A percentile compares a stretch with the other conserved stretches of the same genome.
Evolutionary conservation across 2,888 invertebrate genomes (phyloP).

Genomic region (Acleris literana): DNA sequence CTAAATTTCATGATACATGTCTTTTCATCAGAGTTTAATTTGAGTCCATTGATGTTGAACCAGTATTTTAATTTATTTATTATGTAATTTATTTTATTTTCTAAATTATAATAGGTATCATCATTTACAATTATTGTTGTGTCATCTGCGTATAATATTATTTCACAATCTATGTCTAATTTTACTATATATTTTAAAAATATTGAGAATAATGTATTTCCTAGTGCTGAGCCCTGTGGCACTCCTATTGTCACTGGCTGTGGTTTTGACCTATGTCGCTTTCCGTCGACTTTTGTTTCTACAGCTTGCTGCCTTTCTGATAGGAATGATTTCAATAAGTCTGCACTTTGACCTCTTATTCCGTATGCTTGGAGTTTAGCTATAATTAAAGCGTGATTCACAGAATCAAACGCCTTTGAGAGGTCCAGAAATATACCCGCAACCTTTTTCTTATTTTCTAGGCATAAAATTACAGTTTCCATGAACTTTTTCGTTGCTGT

Average conservation of each 20-base stretch:
- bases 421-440: no score
- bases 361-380: neutral
- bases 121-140: conserved; percentile 5
- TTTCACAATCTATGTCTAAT: conserved; percentile 3
- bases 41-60: neutral
- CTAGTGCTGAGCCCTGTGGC: conserved; percentile 7
- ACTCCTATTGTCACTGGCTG: neutral
- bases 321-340: neutral
- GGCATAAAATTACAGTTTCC: no score
- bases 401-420: no score
- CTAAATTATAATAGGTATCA: neutral
- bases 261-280: no score
- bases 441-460: no score
- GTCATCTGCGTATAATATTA: conserved; percentile 12
- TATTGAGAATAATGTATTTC: conserved; percentile 4
- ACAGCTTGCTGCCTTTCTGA: no score
- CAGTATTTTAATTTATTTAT: neutral
- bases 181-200: neutral
- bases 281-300: no score
- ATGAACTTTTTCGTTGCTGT: no score
- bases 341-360: conserved; percentile 4
- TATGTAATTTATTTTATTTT: neutral
- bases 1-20: neutral
- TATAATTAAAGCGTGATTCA: neutral
- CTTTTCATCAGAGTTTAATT: neutral